A percentile compares a stretch with the other conserved stretches of the same genome.
Evolutionary conservation across 1,140 invertebrate species (phyloP).

Genomic region (Bombus balteatus): DNA sequence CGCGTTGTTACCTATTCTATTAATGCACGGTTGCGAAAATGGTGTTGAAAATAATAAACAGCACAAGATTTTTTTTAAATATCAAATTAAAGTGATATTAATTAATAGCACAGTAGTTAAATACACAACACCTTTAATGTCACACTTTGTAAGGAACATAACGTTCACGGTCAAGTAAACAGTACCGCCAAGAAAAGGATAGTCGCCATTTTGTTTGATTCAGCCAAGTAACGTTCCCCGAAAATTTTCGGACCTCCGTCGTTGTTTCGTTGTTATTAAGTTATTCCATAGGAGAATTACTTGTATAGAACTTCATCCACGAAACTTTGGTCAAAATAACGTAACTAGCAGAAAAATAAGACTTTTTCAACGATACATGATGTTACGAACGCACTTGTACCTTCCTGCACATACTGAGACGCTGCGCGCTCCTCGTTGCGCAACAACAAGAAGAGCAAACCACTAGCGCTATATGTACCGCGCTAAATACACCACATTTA

Average conservation of each 20-base stretch:
- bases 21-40: neutral
- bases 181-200: slow-evolving; percentile 58
- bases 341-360: slow-evolving; percentile 43
- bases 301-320: slow-evolving; percentile 16
- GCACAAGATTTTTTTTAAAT: neutral
- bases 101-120: slow-evolving; percentile 4
- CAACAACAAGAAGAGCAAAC: slow-evolving; percentile 57
- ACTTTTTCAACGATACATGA: slow-evolving; percentile 66
- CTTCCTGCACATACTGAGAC: slow-evolving; percentile 66
- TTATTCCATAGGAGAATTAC: neutral
- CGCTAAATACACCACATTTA: neutral
- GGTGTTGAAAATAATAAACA: neutral
- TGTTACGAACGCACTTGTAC: slow-evolving; percentile 56
- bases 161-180: slow-evolving; percentile 70
- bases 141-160: slow-evolving; percentile 36
- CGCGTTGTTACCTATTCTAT: slow-evolving; percentile 19
- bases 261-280: slow-evolving; percentile 33
- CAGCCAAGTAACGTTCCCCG: slow-evolving; percentile 45
- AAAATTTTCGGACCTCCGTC: slow-evolving; percentile 46
- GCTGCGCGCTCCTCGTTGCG: slow-evolving; percentile 72
- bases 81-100: neutral
- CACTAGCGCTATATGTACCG: neutral
- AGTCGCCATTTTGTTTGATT: slow-evolving; percentile 76
- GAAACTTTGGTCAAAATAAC: slow-evolving; percentile 47
- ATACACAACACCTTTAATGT: slow-evolving; percentile 28